A percentile compares a stretch with the other conserved stretches of the same genome.
These are phyloP conservation scores for Caenorhabditis sinica DNA, from an alignment of 2,888 invertebrate genomes.

Conservation along the genomic window DNA sequence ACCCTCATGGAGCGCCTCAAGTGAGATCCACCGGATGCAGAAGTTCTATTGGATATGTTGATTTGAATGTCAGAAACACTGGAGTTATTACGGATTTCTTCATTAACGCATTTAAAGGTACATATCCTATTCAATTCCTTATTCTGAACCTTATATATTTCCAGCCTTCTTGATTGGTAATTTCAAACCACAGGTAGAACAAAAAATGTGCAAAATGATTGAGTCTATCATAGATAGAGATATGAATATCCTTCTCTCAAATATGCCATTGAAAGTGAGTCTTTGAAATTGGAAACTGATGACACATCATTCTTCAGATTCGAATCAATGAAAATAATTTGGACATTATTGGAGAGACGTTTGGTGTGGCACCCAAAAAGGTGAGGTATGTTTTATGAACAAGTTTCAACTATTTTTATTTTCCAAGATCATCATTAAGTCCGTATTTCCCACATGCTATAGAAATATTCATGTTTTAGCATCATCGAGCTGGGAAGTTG, in stretches of 20 bases:
- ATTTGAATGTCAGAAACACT: conserved; percentile 82
- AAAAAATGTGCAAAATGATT: conserved; percentile 83
- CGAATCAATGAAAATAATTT: conserved; percentile 82
- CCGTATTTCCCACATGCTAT: too few species aligned
- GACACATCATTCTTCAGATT: conserved; percentile 67
- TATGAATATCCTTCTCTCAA: conserved; percentile 80
- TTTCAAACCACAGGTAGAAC: conserved; percentile 83
- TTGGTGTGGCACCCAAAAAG: conserved; percentile 63
- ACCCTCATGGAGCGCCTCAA: conserved; percentile 80
- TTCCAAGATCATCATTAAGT: too few species aligned
- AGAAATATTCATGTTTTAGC: conserved; percentile 31
- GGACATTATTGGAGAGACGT: conserved; percentile 80
- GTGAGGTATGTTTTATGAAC: conserved; percentile 52
- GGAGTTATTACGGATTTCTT: conserved; percentile 83
- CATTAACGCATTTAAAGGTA: conserved; percentile 83
- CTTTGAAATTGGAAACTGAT: neutral
- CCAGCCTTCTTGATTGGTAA: conserved; percentile 81
- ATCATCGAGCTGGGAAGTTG: conserved; percentile 39
- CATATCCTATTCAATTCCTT: neutral
- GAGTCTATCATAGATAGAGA: conserved; percentile 81
- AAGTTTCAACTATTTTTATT: neutral
- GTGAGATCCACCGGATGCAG: conserved; percentile 80
- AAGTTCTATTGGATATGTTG: conserved; percentile 82
- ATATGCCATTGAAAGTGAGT: conserved; percentile 82
- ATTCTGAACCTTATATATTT: conserved; percentile 6